Evolutionary conservation across 2,888 invertebrate species (phyloP), one percentile per base, ranked within the genome.

Genomic region (Acronicta psi): DNA sequence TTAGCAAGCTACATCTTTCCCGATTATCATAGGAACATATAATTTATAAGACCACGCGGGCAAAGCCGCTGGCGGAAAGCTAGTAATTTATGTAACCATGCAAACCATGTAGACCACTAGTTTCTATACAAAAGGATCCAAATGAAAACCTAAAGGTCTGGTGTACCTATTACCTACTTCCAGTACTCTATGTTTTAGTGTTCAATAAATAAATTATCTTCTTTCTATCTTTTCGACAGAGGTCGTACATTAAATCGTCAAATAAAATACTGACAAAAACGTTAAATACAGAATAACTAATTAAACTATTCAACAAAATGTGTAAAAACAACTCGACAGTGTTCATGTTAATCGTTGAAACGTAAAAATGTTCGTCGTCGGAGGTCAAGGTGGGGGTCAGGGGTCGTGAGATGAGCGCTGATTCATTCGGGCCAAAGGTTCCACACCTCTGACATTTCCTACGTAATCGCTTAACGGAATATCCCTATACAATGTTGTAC

Each of bases 351-450:
- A 74, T 69, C 57, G 67, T 51, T 44, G 51, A 31, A 75, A 75
- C 64, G 71, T 78, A 80, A 82, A 82, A 81, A 85, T 81, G 75
- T 72, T 60, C 49, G 56, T 50, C 53, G 79, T 68, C 69, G 50
- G 47, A 34, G 66, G 75, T 69, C 82, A 80, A 75, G 81, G 79
- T 79, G 73, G 77, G 69, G 80, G 80, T 76, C 80, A 74, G 62
- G 69, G 75, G 75, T 83, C 85, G 83, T 80, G 83, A 73, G 85
- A 83, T 80, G 80, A 75, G 75, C 79, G 74, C 77, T 77, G 74
- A 80, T 83, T 81, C 80, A 76, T 76, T 69, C 77, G 69, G 77
- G 80, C 70, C 78, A 79, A 75, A 84, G 83, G 85, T 83, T 82
- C 78, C 53, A 65, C 69, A 81, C 81, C 80, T 75, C 75, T 81